Base-by-base conservation (phyloP, 2,113 vertebrate genomes). In the Podarcis cretensis region DNA sequence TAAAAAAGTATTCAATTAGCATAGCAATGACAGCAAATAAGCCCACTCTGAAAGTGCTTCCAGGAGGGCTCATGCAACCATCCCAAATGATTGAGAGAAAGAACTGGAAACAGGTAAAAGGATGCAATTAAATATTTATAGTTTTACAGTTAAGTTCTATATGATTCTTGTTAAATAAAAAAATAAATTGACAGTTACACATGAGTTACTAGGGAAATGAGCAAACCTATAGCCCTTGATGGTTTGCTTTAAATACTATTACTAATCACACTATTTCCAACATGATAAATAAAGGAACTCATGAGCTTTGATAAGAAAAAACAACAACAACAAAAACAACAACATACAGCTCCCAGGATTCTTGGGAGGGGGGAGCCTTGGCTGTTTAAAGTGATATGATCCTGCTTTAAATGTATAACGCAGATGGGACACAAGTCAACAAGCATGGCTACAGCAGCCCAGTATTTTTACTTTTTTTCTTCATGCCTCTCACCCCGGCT, bases 1-100 rank as follows among this genome's bases (percentile, higher is more conserved):
- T n/a, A n/a, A n/a, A 91, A 35, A 89, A 83, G 65, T 78, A 86
- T 92, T 94, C 35, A 40, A 20, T 96, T 94, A 96, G 89, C 91
- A 89, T 94, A 90, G 94, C 91, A 95, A 92, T 83, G 94, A 92
- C 32, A 74, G 90, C 54, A 78, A 92, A 88, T 69, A 35, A 92
- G 59, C 87, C 90, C 91, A 88, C 84, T 66, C 80, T 0, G 2
- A 91, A 86, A 66, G 32, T 21, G 81, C 13, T 4, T 68, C 81
- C 23, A 59, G 71, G 87, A 92, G 5, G 88, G 69, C 57, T 0
- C 0, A 82, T 63, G 30, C 1, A 87, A 87, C 75, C 30, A 32
- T 63, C 86, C 68, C 1, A 14, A 65, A 66, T 73, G 16, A 85
- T 27, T 59, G 63, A 43, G 16, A 66, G n/a, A 63, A n/a, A n/a